Base-by-base conservation (phyloP, 2,888 invertebrate genomes). In the Tridacna gigas region DNA sequence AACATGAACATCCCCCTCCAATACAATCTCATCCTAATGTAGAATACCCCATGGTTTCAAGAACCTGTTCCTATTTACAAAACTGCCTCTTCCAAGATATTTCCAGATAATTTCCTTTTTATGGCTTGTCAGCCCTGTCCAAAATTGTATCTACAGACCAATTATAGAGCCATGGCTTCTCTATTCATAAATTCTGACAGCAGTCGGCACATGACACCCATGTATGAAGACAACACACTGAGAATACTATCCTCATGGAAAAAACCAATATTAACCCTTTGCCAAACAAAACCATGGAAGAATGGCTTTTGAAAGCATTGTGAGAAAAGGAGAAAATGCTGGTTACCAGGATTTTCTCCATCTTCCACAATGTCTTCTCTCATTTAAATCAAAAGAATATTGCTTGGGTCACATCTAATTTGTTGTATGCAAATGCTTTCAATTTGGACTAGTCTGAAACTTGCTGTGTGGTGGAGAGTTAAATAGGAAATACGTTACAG, bases 211-310 rank as follows among this genome's bases (percentile, higher is more conserved):
- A 71, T 25, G 71, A 71, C 71, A 51, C 51, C 37, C 51, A 71
- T 71, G 71, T 71, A 71, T 71, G 45, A 71, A 71, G 51, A 51
- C 71, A 71, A 71, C 71, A 71, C 71, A 71, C 69, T 45, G 18
- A 20, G 51, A 48, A 48, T 48, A 12, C 48, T 26, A 12, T 51
- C 51, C 48, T 51, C 28, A 48, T 51, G 13, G 71, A 26, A 63
- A 71, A 71, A 71, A 71, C 71, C 71, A 71, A 71, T 71, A 71
- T 71, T 45, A 69, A 69, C n/a, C 56, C 56, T n/a, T 56, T 18
- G 9, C n/a, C 1, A 20, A 20, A n/a, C 56, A 56, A n/a, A 18
- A 18, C 56, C 56, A 56, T 20, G 2, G n/a, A 18, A 56, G 18
- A 56, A 56, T 56, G 56, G 56, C 18, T 56, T 56, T 56, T 56